Conservation (phyloP, 2,113 vertebrate genomes). For the Aythya baeri region DNA sequence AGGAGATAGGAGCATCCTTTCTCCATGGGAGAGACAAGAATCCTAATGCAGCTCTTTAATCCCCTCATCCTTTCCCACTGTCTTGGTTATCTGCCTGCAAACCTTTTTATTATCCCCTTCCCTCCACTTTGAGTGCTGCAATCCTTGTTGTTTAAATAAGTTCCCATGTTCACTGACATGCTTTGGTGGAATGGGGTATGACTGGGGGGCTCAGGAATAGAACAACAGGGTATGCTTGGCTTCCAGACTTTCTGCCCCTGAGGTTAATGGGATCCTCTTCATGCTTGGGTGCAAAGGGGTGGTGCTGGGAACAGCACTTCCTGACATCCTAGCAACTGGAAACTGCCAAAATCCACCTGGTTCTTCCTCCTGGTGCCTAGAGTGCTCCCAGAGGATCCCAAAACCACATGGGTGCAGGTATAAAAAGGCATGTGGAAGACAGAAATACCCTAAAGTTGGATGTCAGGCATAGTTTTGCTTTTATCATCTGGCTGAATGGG, state of each 20-base stretch:
- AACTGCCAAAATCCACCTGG: background rate
- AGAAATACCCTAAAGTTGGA: background rate
- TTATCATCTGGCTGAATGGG: background rate
- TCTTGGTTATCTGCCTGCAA: background rate
- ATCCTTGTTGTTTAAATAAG: background rate
- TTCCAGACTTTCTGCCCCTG: background rate
- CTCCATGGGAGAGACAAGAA: background rate
- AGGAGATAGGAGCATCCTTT: background rate
- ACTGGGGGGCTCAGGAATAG: background rate
- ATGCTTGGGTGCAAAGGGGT: background rate
- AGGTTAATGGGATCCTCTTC: background rate
- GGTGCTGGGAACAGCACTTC: background rate
- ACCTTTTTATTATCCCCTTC: background rate
- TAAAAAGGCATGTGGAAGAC: background rate
- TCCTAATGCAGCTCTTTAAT: background rate
- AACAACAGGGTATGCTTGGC: accelerated
- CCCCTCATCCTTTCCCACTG: background rate
- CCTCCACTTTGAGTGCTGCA: accelerated
- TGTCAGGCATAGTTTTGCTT: background rate
- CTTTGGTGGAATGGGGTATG: background rate
- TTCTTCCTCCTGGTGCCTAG: background rate
- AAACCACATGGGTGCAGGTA: accelerated
- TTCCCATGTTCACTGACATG: background rate
- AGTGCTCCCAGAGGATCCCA: background rate
- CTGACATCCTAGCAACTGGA: background rate